Evolutionary conservation across 2,113 vertebrate species (phyloP).

Genomic region (Pipra filicauda): DNA sequence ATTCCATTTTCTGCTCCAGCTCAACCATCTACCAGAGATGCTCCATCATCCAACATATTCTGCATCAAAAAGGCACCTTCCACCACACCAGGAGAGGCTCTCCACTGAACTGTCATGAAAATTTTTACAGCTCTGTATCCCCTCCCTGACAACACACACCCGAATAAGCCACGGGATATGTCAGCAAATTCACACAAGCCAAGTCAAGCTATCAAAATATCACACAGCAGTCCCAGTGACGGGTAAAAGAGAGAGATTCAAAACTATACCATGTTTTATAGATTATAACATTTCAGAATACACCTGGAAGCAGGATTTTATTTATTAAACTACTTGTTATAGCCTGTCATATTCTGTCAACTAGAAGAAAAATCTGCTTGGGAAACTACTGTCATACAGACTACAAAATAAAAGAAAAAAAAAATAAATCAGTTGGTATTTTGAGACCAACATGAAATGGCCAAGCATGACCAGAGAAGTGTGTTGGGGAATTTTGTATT

Average conservation of each 20-base stretch:
- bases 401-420: neutral
- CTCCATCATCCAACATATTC: neutral
- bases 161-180: neutral
- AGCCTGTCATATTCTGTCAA: slow-evolving; percentile 35
- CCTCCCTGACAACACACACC: neutral
- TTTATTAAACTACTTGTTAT: slow-evolving; percentile 46
- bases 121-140: neutral
- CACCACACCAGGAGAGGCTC: neutral
- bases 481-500: neutral
- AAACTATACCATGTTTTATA: slow-evolving; percentile 26
- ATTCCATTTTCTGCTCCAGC: neutral
- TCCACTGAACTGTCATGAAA: neutral
- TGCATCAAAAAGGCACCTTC: neutral
- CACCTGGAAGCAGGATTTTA: slow-evolving; percentile 26
- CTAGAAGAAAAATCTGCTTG: slow-evolving; percentile 24
- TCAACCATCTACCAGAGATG: neutral
- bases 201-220: neutral
- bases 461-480: neutral
- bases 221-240: neutral
- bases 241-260: neutral
- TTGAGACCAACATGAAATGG: neutral
- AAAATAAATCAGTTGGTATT: slow-evolving; percentile 22
- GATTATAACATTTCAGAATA: slow-evolving; percentile 9
- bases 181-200: slow-evolving; percentile 9
- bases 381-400: neutral